phyloP scores from a whole-genome alignment of 2,888 invertebrate species.

The Holacanthella duospinosa region DNA sequence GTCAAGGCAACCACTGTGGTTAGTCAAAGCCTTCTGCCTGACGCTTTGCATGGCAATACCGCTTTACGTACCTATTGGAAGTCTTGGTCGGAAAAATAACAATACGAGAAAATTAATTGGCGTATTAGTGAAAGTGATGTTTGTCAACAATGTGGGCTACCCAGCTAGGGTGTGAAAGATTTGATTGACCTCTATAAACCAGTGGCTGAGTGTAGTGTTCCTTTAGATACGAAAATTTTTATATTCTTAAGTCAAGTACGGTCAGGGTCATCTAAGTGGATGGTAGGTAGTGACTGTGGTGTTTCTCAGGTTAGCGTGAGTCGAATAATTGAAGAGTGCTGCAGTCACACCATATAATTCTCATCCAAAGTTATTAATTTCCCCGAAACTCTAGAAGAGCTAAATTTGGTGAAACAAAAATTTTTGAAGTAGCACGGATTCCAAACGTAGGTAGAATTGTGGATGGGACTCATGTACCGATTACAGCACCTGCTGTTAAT shows the following conservation, averaged over 20 bases:
- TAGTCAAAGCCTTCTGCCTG: no score
- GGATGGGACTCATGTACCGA: constrained; percentile 11
- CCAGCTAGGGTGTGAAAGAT: not conserved
- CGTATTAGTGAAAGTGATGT: no score
- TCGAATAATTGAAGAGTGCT: not conserved
- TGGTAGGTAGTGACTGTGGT: not conserved
- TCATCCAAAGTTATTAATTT: not conserved
- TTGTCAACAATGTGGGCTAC: no score
- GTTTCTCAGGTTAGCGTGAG: constrained; percentile 10
- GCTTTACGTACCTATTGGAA: no score
- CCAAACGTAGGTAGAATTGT: constrained; percentile 10
- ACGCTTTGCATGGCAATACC: no score
- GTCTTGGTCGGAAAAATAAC: no score
- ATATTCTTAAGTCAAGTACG: not conserved
- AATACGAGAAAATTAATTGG: no score
- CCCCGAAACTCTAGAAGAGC: not conserved
- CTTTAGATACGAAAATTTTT: not conserved
- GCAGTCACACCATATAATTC: not conserved
- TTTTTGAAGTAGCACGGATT: constrained; percentile 1
- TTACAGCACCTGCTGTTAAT: not conserved
- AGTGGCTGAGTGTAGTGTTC: not conserved
- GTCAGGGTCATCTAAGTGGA: not conserved
- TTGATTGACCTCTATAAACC: not conserved
- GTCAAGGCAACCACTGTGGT: no score
- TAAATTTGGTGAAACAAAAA: not conserved